Base-by-base conservation (phyloP, 2,797 vertebrate genomes). In the Ptychobarbus kaznakovi region DNA sequence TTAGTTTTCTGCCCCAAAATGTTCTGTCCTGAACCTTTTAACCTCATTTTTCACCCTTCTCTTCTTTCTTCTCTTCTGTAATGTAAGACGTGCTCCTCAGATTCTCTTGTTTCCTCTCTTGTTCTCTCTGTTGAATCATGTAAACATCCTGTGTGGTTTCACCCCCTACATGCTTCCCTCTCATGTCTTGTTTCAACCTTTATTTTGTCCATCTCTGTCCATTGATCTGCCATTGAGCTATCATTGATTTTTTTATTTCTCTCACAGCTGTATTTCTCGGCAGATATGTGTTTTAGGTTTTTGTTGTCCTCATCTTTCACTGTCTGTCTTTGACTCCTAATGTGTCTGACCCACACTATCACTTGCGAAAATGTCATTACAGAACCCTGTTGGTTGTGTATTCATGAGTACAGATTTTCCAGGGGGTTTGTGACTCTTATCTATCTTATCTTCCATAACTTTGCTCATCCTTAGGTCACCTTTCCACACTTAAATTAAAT, bases 351-450 rank as follows among this genome's bases (percentile, higher is more conserved):
- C 76, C 83, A 86, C 86, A 91, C 93, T 91, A 90, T 90, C 91
- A 83, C 90, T 80, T 84, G 75, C 85, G 82, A 87, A 93, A 94
- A 93, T 91, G 90, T 81, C 89, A 90, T 88, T 84, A 89, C 90
- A 89, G 86, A 87, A 87, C 81, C 80, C 78, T 53, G 53, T 89
- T 87, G 73, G 53, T 89, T 87, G 73, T 79, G 78, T 80, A 82
- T 85, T 87, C 82, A 87, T 93, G 91, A 93, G 89, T 88, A 92
- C 89, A 91, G 88, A 87, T 87, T 84, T 88, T 90, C 72, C 46
- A 46, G 61, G 84, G 49, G 72, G 77, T 56, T 15, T 89, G 86
- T 44, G 77, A 53, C 79, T 89, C 83, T 73, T 69, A 82, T 88
- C 86, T 89, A 86, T 75, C 85, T 13, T 22, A 35, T 66, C 20